Conservation (phyloP, 2,888 invertebrate genomes). For the Serripes groenlandicus region DNA sequence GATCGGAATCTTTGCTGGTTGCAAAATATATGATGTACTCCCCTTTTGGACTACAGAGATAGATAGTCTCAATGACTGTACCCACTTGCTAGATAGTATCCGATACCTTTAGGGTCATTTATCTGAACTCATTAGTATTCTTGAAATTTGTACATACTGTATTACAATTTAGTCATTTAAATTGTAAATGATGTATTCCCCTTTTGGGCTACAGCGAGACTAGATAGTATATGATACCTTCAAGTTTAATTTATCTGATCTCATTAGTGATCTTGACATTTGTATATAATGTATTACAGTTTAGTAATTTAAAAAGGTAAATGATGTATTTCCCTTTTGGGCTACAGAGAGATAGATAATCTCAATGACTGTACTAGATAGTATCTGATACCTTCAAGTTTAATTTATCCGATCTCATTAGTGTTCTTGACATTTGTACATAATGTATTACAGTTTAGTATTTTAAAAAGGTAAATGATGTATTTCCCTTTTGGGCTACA, state of each 20-base stretch:
- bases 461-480: conserved; percentile 34
- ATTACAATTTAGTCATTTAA: not conserved
- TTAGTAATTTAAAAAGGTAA: not conserved
- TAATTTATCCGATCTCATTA: too few relatives aligned
- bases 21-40: conserved; percentile 44
- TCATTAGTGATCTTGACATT: not conserved
- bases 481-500: conserved; percentile 37
- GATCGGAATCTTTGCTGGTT: not conserved
- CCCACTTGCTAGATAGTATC: conserved; percentile 70
- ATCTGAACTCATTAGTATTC: too few relatives aligned
- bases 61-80: conserved; percentile 49
- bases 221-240: conserved; percentile 58
- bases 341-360: conserved; percentile 53
- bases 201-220: conserved; percentile 48
- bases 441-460: not conserved
- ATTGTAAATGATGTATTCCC: conserved; percentile 39
- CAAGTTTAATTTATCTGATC: too few relatives aligned
- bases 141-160: too few relatives aligned
- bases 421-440: not conserved
- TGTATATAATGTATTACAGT: not conserved
- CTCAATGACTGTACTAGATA: too few relatives aligned
- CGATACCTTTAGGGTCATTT: too few relatives aligned
- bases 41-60: conserved; percentile 49
- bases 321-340: conserved; percentile 44
- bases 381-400: conserved; percentile 57